Base-by-base conservation (phyloP, 2,797 vertebrate species). In the Kryptopterus vitreolus region DNA sequence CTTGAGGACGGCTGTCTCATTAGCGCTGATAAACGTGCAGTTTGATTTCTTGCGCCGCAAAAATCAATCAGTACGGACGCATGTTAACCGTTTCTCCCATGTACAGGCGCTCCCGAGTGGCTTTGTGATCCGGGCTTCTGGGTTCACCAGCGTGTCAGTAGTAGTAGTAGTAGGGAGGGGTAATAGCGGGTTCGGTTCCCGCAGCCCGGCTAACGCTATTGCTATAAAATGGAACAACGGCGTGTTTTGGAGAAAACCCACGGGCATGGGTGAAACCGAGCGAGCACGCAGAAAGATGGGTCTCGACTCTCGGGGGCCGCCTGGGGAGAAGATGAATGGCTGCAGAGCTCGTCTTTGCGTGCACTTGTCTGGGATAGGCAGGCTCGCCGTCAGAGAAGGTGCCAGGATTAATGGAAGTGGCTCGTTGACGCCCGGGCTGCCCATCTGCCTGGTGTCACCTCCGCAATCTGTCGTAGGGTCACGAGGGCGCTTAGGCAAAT, bases 251-350 rank as follows among this genome's bases (percentile, higher is more conserved):
- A 59, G 35, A 59, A 58, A 26, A n/a, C n/a, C n/a, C 55, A 20
- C 11, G 24, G 53, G 6, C 53, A 43, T 18, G 22, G 24, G 18
- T 59, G 6, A 38, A 58, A 74, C 35, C 20, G 35, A 57, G 48
- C 33, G 69, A 35, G 55, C 29, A 72, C 3, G 1, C 29, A 53
- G 31, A 55, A 72, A 1, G 58, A 35, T 16, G 59, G 50, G 16
- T 35, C 11, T 59, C 59, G 35, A 29, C 71, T 58, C 22, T 58
- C 18, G 71, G n/a, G 65, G 81, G 84, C 80, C 90, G 87, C 89
- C 90, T n/a, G 87, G 84, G 88, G 89, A 82, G 89, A 89, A 87
- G 92, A 92, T 91, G 88, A 92, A 91, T 91, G 88, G 84, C 82
- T 81, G 3, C 69, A 76, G 76, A 89, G 86, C 86, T 61, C 8